A percentile compares a stretch with the other conserved stretches of the same genome.
Conservation (phyloP, 2,113 vertebrate species). For the Halichoerus grypus region DNA sequence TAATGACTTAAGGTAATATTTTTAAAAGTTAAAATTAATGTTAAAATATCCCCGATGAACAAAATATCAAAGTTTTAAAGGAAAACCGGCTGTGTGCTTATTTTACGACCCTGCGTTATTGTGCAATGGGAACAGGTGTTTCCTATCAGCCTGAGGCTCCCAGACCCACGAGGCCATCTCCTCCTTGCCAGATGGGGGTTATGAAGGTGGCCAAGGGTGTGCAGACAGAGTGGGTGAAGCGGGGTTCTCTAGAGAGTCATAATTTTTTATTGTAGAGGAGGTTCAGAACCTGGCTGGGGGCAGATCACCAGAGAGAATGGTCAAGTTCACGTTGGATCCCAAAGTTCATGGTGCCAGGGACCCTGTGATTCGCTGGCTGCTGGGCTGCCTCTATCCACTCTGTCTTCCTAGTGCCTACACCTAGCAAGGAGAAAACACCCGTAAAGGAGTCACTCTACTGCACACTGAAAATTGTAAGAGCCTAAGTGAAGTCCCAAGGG, state of each 20-base stretch:
- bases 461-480: not conserved
- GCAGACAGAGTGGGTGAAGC: not conserved
- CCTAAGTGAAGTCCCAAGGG: not conserved
- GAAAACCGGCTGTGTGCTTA: not conserved
- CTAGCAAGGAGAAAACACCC: not conserved
- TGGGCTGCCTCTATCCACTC: not conserved
- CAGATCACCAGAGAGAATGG: not conserved
- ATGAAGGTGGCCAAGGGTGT: not conserved
- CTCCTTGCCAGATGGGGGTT: not conserved
- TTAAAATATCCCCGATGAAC: not conserved
- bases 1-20: not conserved
- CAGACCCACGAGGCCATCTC: not conserved
- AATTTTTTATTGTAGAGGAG: not conserved
- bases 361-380: not conserved
- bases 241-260: not conserved
- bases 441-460: not conserved
- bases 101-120: not conserved
- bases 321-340: not conserved
- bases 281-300: not conserved
- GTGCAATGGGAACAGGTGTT: not conserved
- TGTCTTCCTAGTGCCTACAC: not conserved
- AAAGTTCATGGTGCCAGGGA: not conserved
- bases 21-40: not conserved
- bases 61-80: not conserved
- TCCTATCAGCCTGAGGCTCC: not conserved